These are phyloP conservation scores for Limulus polyphemus DNA, from an alignment of 2,888 invertebrate genomes.

Conservation along the genomic window DNA sequence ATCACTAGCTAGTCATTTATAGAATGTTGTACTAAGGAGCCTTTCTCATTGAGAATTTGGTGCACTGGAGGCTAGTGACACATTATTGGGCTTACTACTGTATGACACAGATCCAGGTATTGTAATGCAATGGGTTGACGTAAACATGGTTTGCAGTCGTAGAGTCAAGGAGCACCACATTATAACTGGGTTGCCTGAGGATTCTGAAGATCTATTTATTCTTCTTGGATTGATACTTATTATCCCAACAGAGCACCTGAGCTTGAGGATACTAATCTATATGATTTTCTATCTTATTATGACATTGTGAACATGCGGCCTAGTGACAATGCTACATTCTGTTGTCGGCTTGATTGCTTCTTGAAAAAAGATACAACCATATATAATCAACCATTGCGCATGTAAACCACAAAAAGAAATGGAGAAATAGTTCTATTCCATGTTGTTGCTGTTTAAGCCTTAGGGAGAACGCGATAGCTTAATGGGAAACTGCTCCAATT, in stretches of 20 bases:
- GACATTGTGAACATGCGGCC: neutral
- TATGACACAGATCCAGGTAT: neutral
- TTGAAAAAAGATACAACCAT: neutral
- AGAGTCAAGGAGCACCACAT: neutral
- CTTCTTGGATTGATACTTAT: neutral
- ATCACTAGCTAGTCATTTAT: neutral
- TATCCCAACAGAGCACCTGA: neutral
- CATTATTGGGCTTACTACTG: neutral
- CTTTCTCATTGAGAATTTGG: slow-evolving; percentile 2
- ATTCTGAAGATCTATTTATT: neutral
- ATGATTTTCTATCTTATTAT: neutral
- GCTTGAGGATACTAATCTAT: neutral
- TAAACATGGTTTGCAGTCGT: neutral
- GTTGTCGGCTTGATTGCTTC: neutral
- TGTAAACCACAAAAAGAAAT: neutral
- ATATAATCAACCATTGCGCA: neutral
- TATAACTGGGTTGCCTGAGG: neutral
- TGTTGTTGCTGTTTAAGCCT: neutral
- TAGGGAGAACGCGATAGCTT: neutral
- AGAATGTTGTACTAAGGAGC: neutral
- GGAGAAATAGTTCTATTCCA: neutral
- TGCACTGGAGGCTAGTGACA: slow-evolving; percentile 4
- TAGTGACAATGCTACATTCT: neutral
- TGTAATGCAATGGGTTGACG: neutral
- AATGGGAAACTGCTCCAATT: neutral